A percentile compares a stretch with the other conserved stretches of the same genome.
phyloP scores from a whole-genome alignment of 2,888 invertebrate genomes.

The Cryptocephalus moraei region DNA sequence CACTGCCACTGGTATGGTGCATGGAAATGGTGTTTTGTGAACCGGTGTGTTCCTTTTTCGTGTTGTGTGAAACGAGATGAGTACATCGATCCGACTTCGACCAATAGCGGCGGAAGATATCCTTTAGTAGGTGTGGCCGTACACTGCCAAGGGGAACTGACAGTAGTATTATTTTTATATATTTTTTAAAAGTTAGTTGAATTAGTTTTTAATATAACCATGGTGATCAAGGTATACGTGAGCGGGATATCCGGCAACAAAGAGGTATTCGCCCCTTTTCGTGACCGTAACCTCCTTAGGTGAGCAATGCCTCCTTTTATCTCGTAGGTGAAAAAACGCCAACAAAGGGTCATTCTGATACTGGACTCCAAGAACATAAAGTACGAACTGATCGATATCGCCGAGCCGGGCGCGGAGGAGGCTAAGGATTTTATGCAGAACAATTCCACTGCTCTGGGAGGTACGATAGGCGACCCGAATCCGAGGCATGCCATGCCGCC shows the following conservation, averaged over 20 bases:
- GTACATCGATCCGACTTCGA: too few relatives aligned
- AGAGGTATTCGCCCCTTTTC: constrained; percentile 55
- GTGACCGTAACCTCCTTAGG: too few relatives aligned
- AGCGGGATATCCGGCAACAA: constrained; percentile 91
- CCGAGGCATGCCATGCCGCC: constrained; percentile 80
- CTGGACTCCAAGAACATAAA: constrained; percentile 84
- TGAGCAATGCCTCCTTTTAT: constrained; percentile 1
- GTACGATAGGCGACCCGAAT: constrained; percentile 60
- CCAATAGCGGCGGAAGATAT: too few relatives aligned
- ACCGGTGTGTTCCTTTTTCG: too few relatives aligned
- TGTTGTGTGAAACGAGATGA: too few relatives aligned
- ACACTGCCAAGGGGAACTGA: not conserved
- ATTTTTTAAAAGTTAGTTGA: not conserved
- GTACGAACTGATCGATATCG: constrained; percentile 87
- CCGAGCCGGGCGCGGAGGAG: constrained; percentile 82
- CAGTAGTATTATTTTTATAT: not conserved
- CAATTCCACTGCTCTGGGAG: constrained; percentile 67
- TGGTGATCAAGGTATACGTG: constrained; percentile 86
- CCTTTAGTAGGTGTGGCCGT: not conserved
- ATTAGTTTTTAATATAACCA: constrained; percentile 29
- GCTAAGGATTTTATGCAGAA: constrained; percentile 89
- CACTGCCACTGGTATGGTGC: too few relatives aligned
- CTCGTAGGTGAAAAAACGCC: constrained; percentile 84
- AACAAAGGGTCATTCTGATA: constrained; percentile 88
- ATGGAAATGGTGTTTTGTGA: too few relatives aligned